A percentile compares a stretch with the other conserved stretches of the same genome.
Conservation (phyloP, 2,113 vertebrate genomes). For the Cardinalis cardinalis region DNA sequence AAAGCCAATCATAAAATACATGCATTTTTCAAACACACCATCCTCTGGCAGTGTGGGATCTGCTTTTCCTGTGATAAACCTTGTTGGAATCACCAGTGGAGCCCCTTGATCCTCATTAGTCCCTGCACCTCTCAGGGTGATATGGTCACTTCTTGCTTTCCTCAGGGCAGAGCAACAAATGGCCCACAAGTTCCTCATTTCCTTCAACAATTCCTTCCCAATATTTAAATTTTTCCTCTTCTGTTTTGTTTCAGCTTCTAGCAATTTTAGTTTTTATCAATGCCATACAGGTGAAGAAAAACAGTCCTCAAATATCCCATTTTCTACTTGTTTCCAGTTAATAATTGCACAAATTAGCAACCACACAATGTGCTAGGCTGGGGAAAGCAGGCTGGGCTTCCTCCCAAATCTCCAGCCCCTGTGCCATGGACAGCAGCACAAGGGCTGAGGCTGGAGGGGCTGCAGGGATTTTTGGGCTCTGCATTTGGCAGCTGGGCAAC, state of each 20-base stretch:
- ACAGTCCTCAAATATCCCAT: not conserved
- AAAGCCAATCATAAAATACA: too few species aligned
- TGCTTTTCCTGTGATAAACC: not conserved
- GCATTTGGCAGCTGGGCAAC: not conserved
- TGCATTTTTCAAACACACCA: too few species aligned
- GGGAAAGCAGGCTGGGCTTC: not conserved
- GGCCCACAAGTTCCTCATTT: not conserved
- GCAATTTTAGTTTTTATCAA: not conserved
- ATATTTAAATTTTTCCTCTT: not conserved
- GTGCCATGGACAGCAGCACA: accelerated
- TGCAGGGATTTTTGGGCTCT: not conserved
- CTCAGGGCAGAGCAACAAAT: not conserved
- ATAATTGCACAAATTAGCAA: constrained; percentile 4
- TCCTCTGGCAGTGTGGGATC: not conserved
- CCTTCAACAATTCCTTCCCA: not conserved
- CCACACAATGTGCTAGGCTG: accelerated
- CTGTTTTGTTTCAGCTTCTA: not conserved
- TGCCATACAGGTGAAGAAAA: not conserved
- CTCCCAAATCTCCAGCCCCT: accelerated
- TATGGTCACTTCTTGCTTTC: not conserved
- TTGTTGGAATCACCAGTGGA: accelerated
- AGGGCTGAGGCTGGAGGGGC: not conserved
- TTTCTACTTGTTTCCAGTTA: constrained; percentile 3
- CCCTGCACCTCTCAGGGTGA: too few species aligned
- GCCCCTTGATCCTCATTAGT: not conserved